phyloP scores from a whole-genome alignment of 2,113 vertebrate species.

The Etheostoma cragini region DNA sequence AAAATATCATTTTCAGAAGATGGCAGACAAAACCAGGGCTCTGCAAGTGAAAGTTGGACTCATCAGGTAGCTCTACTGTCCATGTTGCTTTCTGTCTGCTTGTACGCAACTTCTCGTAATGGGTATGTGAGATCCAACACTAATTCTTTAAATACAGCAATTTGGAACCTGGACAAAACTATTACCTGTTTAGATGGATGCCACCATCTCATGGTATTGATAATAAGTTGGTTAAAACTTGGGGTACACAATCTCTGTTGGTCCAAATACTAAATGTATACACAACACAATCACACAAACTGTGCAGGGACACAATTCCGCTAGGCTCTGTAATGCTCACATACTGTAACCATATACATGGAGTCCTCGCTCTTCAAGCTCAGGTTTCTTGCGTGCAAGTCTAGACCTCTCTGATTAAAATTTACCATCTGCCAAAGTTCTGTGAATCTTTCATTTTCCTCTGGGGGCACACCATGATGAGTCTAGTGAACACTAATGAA shows the following conservation, averaged over 20 bases:
- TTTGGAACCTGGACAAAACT: background rate
- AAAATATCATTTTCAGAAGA: background rate
- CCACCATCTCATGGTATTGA: background rate
- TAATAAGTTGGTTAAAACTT: background rate
- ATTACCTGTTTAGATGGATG: background rate
- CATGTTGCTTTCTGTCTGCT: too few relatives aligned
- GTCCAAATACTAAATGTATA: background rate
- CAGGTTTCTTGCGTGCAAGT: conserved; percentile 23
- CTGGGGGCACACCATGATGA: conserved; percentile 62
- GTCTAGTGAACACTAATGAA: conserved; percentile 71
- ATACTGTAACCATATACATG: background rate
- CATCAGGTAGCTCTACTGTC: too few relatives aligned
- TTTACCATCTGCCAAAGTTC: conserved; percentile 77
- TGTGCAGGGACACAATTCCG: background rate
- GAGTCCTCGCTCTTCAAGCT: conserved; percentile 9
- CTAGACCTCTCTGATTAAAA: conserved; percentile 73
- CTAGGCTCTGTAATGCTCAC: background rate
- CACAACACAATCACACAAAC: background rate
- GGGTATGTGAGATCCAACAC: background rate
- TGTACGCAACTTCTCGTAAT: background rate
- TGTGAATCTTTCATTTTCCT: conserved; percentile 80
- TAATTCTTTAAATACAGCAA: background rate
- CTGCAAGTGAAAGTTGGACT: too few relatives aligned
- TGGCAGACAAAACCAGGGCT: too few relatives aligned
- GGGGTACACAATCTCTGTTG: background rate